Conservation (phyloP, 2,113 vertebrate genomes). For the Nannospalax galili region DNA sequence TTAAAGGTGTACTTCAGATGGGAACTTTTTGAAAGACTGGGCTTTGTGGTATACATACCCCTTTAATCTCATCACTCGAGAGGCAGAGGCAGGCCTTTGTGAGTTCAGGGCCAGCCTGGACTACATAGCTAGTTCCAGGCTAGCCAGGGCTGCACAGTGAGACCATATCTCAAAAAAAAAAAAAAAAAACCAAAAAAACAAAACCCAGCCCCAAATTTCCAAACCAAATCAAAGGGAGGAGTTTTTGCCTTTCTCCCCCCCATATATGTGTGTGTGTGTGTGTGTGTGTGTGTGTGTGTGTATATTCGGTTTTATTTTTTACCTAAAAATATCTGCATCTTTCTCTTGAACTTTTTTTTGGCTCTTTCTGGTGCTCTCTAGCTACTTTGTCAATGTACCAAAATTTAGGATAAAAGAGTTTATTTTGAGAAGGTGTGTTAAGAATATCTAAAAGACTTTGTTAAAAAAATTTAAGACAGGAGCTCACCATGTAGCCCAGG, state of each 20-base stretch:
- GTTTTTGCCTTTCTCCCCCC: too few relatives aligned
- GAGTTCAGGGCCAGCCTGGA: not conserved
- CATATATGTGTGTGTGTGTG: too few relatives aligned
- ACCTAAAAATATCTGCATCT: too few relatives aligned
- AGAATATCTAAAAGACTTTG: not conserved
- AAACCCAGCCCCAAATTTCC: too few relatives aligned
- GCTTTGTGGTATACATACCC: too few relatives aligned
- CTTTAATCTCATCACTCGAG: not conserved
- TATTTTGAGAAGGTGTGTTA: not conserved
- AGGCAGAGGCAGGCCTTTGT: not conserved
- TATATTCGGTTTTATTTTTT: too few relatives aligned
- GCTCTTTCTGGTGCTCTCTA: not conserved
- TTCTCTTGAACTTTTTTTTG: not conserved
- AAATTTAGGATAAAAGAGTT: not conserved
- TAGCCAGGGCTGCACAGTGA: not conserved
- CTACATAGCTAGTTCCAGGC: not conserved
- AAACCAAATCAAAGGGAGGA: too few relatives aligned
- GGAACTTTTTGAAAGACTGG: not conserved
- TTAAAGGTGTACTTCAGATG: not conserved
- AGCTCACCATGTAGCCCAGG: not conserved
- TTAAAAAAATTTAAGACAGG: too few relatives aligned
- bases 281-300: too few relatives aligned
- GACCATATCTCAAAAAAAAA: not conserved
- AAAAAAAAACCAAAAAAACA: not conserved
- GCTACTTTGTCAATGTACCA: constrained; percentile 29